Base-by-base conservation (phyloP, 2,797 vertebrate genomes). In the Aeoliscus strigatus region DNA sequence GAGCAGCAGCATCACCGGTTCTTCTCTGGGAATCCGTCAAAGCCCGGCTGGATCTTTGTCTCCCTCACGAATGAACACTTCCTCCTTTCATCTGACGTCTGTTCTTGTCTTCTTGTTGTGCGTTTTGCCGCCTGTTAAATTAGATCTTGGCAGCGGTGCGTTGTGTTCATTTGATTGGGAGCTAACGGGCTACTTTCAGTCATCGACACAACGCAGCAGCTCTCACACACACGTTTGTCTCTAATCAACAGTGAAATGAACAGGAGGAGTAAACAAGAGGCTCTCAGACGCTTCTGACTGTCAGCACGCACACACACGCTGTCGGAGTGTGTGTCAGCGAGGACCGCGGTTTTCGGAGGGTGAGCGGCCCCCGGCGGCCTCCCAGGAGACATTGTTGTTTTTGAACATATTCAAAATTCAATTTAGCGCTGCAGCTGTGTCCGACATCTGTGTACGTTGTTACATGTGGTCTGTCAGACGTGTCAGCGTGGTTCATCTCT, bases 171-270 rank as follows among this genome's bases (percentile, higher is more conserved):
- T 74, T 45, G 64, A 72, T 83, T 78, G 77, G 70, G 51, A 36
- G 24, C 64, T 62, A 70, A 72, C 67, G 66, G 56, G 67, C 70
- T 72, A 70, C 75, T 71, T 69, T 70, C 59, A 44, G 60, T 62
- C 38, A 47, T 56, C 63, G 38, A 25, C 58, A 50, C 64, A 62
- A 71, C 55, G 38, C 23, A 2, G 23, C 64, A 35, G 35, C 40
- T 56, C 70, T 69, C 66, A 52, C 45, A 62, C 9, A 42, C 66
- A 68, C 70, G 77, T 66, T 53, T 43, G 66, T 52, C 39, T 44
- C 51, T 70, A 59, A 83, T 84, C 79, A 75, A 81, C 79, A 80
- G 51, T 59, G 67, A 72, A 30, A 64, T 42, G 50, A 69, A 64
- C 56, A 60, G 27, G 16, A 25, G 46, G 46, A n/a, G 70, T 78